Base-by-base conservation (phyloP, 2,113 vertebrate species). In the Eptesicus fuscus region DNA sequence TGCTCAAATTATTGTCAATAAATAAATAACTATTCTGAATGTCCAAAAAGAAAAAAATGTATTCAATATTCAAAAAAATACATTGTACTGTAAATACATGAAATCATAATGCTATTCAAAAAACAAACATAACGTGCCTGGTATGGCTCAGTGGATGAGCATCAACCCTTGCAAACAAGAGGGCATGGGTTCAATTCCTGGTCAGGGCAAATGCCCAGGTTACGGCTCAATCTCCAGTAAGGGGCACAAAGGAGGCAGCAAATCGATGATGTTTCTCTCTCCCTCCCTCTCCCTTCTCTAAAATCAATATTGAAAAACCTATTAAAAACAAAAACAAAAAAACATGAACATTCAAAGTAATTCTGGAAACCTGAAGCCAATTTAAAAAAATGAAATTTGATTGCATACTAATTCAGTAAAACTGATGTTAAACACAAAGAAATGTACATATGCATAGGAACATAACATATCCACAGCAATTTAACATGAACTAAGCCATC, bases 1-100 rank as follows among this genome's bases (percentile, higher is more conserved):
- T 63, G 37, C 44, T 42, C 40, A 32, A 77, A 47, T 63, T 94
- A 93, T 37, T 93, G 49, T 90, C 51, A 22, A 80, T 42, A 92
- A 17, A 18, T 90, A 92, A 94, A 56, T 69, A 79, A 88, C 35
- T 83, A 90, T 49, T 90, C 23, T 69, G 20, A 90, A 67, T 83
- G 10, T 44, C 9, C 47, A 44, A 87, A 90, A 78, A 61, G 25
- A 49, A 83, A 74, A 74, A 95, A 94, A 73, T 5, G 0, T 65
- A 51, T 83, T 73, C 12, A 92, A 37, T 76, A 83, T 47, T 86
- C 73, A 65, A 70, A 16, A 59, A 14, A 47, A 22, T 79, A 61
- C 9, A 13, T 67, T 88, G 28, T 76, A 11, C 5, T 71, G 5
- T 51, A 51, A 96, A 83, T 65, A 14, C 56, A 67, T 51, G 63